Base-by-base conservation (phyloP, 2,888 invertebrate species). In the Drosophila melanosoma region DNA sequence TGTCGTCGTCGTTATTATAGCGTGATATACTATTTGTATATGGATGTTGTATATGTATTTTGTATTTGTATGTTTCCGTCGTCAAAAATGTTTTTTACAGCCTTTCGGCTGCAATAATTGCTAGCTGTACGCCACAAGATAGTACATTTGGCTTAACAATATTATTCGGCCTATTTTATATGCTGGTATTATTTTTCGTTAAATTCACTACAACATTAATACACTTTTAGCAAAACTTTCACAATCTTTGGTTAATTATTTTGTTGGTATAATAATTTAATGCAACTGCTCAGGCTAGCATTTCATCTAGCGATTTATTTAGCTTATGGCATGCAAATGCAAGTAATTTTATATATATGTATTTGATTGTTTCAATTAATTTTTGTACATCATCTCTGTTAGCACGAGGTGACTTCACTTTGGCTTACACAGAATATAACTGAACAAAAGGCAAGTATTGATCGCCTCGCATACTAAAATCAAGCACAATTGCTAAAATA, bases 111-210 rank as follows among this genome's bases (percentile, higher is more conserved):
- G 81, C 73, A 79, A 78, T 81, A 85, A 76, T 90, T 86, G 90
- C 86, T 87, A 91, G 84, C 91, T 91, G 79, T 91, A 91, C 61
- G 91, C 90, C 79, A 91, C 91, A 72, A 91, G 89, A 84, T 91
- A 89, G 90, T 91, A 91, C 91, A 91, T 91, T 86, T 91, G 90
- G 81, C 81, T 89, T 76, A 89, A 72, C 75, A 87, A 75, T 75
- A 81, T 76, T 80, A 76, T 87, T 82, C 88, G 82, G 78, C 83
- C 82, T 85, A 91, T 89, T 82, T 82, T 90, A 83, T 80, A 61
- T 12, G 7, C 8, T 15, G 62, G 58, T 69, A 58, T 52, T 66
- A 29, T 32, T 32, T 67, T 57, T 45, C 15, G 45, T 45, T 45
- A 8, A 61, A 35, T 51, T 68, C 54, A 59, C 38, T 23, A 63